A percentile compares a stretch with the other conserved stretches of the same genome.
Evolutionary conservation across 2,888 invertebrate genomes (phyloP).

Genomic region (Pterostichus niger): DNA sequence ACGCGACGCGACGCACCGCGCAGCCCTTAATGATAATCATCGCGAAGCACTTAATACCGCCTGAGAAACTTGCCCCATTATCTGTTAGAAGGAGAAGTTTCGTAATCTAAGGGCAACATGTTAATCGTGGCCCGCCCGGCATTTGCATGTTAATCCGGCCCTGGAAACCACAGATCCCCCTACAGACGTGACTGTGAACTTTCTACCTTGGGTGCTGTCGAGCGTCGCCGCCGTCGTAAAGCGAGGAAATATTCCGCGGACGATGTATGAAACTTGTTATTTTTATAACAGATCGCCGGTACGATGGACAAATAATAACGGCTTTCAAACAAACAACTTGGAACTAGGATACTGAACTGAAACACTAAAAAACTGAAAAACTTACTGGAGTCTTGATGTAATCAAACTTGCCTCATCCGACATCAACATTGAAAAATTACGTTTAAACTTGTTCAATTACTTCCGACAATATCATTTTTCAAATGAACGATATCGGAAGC

Average conservation of each 20-base stretch:
- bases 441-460: conserved; percentile 45
- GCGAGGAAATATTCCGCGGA: conserved; percentile 33
- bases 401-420: not conserved
- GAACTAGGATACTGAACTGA: conserved; percentile 26
- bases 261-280: conserved; percentile 56
- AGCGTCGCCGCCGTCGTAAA: not conserved
- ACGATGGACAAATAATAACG: conserved; percentile 63
- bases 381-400: conserved; percentile 3
- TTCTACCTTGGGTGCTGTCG: conserved; percentile 36
- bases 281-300: conserved; percentile 52
- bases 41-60: conserved; percentile 60
- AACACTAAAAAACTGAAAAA: not conserved
- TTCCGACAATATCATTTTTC: not conserved
- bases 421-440: conserved; percentile 42
- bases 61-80: conserved; percentile 60
- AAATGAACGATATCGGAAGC: conserved; percentile 18
- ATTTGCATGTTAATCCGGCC: conserved; percentile 65
- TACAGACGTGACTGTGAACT: not conserved
- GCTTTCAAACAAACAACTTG: conserved; percentile 24
- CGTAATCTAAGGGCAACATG: conserved; percentile 62
- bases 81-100: conserved; percentile 48
- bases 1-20: not conserved
- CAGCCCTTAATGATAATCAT: conserved; percentile 63
- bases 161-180: conserved; percentile 46
- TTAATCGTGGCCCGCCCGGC: conserved; percentile 57